These are phyloP conservation scores for Eupeodes latifasciatus DNA, from an alignment of 2,888 invertebrate genomes.

Conservation along the genomic window DNA sequence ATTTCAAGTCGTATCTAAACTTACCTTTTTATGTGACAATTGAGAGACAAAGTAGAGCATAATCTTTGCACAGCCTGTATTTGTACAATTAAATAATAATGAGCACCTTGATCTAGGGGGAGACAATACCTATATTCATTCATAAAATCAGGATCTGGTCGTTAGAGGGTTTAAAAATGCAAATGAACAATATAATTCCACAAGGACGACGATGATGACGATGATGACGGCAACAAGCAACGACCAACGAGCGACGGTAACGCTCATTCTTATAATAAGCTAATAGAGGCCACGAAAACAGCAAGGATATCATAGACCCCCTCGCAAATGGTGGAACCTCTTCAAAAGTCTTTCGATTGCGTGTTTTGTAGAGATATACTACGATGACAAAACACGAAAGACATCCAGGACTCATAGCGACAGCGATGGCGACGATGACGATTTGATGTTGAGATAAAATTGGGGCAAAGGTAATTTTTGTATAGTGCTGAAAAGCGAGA, in stretches of 20 bases:
- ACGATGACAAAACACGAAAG: background rate
- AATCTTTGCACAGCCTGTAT: background rate
- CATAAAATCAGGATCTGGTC: background rate
- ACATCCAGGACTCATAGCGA: no score
- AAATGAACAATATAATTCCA: constrained; percentile 38
- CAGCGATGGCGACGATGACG: no score
- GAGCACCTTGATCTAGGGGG: constrained; percentile 7
- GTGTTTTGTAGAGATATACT: background rate
- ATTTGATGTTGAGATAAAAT: constrained; percentile 16
- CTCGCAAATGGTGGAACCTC: background rate
- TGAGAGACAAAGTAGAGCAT: background rate
- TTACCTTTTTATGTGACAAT: constrained; percentile 4
- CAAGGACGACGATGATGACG: constrained; percentile 14
- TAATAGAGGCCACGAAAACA: constrained; percentile 10
- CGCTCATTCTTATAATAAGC: background rate
- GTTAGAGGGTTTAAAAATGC: constrained; percentile 28
- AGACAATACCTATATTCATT: constrained; percentile 3
- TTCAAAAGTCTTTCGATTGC: background rate
- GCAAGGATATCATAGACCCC: background rate
- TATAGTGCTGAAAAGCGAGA: background rate
- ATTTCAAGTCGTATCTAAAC: background rate
- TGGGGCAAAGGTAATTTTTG: constrained; percentile 27
- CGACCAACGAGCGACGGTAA: no score
- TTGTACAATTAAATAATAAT: constrained; percentile 23
- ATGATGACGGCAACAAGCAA: background rate